These are phyloP conservation scores for Capra hircus DNA, from an alignment of 2,113 vertebrate genomes.

Conservation along the genomic window DNA sequence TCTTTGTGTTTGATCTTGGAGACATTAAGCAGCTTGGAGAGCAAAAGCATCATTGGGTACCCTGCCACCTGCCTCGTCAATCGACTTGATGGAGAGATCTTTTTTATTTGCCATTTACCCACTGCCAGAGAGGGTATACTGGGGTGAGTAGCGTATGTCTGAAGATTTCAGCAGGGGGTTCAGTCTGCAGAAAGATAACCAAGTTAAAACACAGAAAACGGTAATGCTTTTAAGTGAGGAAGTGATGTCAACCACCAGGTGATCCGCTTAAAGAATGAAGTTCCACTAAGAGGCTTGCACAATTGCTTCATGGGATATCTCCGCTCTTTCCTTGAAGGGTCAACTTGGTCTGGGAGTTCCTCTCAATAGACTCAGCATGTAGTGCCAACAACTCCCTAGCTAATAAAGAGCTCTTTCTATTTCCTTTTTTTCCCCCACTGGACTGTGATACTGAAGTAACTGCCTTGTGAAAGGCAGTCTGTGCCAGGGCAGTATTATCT, in stretches of 20 bases:
- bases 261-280: conserved; percentile 63
- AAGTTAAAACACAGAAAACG: conserved; percentile 65
- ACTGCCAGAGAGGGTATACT: conserved; percentile 60
- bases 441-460: conserved; percentile 54
- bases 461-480: conserved; percentile 44
- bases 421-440: background rate
- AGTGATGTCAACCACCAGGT: conserved; percentile 69
- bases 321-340: conserved; percentile 60
- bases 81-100: conserved; percentile 56
- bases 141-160: conserved; percentile 60
- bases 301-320: conserved; percentile 70
- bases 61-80: conserved; percentile 67
- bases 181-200: conserved; percentile 59
- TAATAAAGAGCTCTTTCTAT: conserved; percentile 55
- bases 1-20: conserved; percentile 72
- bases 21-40: conserved; percentile 67
- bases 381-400: conserved; percentile 55
- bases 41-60: conserved; percentile 66
- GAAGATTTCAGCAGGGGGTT: conserved; percentile 73
- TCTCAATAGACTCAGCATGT: conserved; percentile 62
- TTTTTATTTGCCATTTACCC: conserved; percentile 73
- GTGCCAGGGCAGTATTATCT: background rate
- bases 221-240: conserved; percentile 68
- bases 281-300: conserved; percentile 58
- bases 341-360: conserved; percentile 45